These are phyloP conservation scores for Lordiphosa collinella DNA, from an alignment of 1,140 invertebrate genomes.

Conservation along the genomic window DNA sequence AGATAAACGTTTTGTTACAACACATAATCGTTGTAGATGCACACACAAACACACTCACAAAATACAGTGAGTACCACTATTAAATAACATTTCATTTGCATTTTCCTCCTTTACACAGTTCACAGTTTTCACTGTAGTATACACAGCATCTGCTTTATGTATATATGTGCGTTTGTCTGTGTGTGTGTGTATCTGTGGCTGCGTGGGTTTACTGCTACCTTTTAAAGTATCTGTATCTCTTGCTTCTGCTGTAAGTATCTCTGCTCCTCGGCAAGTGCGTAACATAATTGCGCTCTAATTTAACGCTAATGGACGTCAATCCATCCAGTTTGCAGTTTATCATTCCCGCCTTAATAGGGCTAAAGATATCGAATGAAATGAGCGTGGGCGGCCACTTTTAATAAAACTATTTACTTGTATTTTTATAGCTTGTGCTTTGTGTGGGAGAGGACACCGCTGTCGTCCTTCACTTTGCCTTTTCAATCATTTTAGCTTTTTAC, in stretches of 20 bases:
- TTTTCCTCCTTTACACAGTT: background rate
- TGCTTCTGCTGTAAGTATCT: constrained; percentile 11
- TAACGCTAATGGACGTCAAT: constrained; percentile 73
- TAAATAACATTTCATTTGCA: background rate
- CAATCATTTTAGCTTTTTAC: too few relatives aligned
- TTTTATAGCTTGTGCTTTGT: constrained; percentile 2
- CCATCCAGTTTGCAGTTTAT: constrained; percentile 54
- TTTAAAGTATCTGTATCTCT: constrained; percentile 18
- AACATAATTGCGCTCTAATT: constrained; percentile 70
- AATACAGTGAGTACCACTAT: constrained; percentile 18
- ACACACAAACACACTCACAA: constrained; percentile 18
- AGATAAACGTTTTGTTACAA: constrained; percentile 75
- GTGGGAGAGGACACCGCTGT: background rate
- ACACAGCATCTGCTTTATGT: constrained; percentile 3
- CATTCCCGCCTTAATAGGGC: constrained; percentile 37
- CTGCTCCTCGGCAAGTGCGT: constrained; percentile 27
- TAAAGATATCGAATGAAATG: constrained; percentile 4
- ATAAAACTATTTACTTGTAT: constrained; percentile 12
- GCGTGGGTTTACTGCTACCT: constrained; percentile 6
- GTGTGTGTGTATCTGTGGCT: background rate
- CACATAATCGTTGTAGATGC: constrained; percentile 67
- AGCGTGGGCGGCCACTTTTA: constrained; percentile 17
- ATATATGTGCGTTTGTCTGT: background rate
- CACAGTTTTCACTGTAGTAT: background rate
- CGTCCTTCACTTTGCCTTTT: too few relatives aligned